Base-by-base conservation (phyloP, 2,113 vertebrate species). In the Lepisosteus osseus region DNA sequence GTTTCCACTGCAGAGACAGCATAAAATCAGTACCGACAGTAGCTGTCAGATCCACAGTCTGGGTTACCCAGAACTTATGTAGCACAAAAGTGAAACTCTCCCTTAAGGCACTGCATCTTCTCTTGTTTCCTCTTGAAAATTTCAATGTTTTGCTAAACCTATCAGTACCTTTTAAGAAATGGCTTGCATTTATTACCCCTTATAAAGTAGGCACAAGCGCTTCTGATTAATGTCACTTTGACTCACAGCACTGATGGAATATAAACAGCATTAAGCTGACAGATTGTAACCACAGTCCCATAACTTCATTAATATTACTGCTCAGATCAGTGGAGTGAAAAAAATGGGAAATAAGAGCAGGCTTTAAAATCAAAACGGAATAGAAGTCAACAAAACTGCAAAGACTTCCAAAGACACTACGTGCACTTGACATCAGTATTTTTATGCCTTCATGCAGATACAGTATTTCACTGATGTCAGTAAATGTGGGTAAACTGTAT, bases 281-380 rank as follows among this genome's bases (percentile, higher is more conserved):
- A 59, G 13, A 59, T 13, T 14, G 12, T 13, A 59, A 59, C 57
- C 3, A 15, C 1, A 59, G 57, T 59, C 57, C 12, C 57, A 14
- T 59, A 59, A 59, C 57, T 59, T 59, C 57, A 59, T 59, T 59
- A 59, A 59, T 59, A 59, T 15, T 2, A n/a, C 14, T 59, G 57
- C 57, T 59, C n/a, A 59, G 57, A 13, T 15, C 57, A 59, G n/a
- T 59, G 57, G 57, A 59, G 57, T 51, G 47, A 29, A 29, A 29
- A 17, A 29, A 1, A 29, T 29, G 29, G 29, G 29, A 29, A 29
- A 29, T 29, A 29, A 29, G 29, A 29, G 47, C 47, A 51, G 47
- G 5, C 9, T 51, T 51, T 51, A 51, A 51, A 51, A 51, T 51
- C 9, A 51, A 51, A 51, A 51, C 57, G 7, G n/a, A 59, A 59